Evolutionary conservation across 2,113 vertebrate species (phyloP).

Genomic region (Seriola dumerili): DNA sequence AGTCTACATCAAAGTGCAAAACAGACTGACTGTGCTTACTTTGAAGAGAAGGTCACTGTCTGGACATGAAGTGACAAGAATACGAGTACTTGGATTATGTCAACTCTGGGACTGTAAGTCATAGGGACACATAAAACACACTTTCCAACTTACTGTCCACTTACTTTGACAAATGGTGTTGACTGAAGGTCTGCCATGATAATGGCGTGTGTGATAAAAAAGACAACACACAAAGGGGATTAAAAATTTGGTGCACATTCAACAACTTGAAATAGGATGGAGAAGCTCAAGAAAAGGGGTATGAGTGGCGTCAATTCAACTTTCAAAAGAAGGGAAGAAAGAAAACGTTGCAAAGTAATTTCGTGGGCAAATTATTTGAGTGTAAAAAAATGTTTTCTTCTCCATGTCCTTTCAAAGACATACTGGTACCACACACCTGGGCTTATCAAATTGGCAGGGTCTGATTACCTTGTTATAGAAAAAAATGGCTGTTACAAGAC

Average conservation of each 20-base stretch:
- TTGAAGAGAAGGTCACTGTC: not conserved
- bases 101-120: not conserved
- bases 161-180: not conserved
- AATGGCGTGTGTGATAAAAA: too few species aligned
- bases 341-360: not conserved
- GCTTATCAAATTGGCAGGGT: not conserved
- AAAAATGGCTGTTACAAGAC: not conserved
- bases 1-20: not conserved
- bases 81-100: not conserved
- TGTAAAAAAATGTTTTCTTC: not conserved
- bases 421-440: not conserved
- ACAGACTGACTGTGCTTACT: not conserved
- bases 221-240: too few species aligned
- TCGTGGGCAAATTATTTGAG: not conserved
- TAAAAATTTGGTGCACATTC: too few species aligned
- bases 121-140: not conserved
- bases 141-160: not conserved
- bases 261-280: too few species aligned
- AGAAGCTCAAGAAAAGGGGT: too few species aligned
- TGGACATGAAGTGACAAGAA: not conserved
- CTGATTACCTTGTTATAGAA: not conserved
- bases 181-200: too few species aligned
- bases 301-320: not conserved
- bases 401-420: not conserved
- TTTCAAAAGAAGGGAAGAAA: not conserved